These are phyloP conservation scores for Hypercompe scribonia DNA, from an alignment of 2,888 invertebrate species.

Conservation along the genomic window DNA sequence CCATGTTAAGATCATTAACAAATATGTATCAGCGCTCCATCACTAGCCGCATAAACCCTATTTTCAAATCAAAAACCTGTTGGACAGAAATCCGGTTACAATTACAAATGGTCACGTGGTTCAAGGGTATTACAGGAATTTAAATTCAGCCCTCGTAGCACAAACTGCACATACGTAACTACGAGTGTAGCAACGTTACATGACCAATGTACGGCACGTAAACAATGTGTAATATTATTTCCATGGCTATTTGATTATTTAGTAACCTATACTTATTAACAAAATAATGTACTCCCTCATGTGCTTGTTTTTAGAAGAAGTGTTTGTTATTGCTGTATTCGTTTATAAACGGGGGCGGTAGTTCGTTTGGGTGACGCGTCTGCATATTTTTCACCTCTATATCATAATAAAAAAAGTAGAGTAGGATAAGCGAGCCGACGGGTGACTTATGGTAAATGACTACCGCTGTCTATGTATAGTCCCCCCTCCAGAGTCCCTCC, in stretches of 20 bases:
- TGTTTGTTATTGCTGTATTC: too few relatives aligned
- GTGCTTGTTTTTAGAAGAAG: not conserved
- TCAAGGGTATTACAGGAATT: not conserved
- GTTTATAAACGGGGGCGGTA: too few relatives aligned
- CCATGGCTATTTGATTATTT: not conserved
- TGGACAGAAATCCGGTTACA: not conserved
- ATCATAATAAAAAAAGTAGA: too few relatives aligned
- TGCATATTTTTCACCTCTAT: too few relatives aligned
- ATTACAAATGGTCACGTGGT: not conserved
- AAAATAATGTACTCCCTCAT: not conserved
- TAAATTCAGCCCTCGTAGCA: not conserved
- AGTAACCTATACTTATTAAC: not conserved
- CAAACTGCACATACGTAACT: not conserved
- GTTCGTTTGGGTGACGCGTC: too few relatives aligned
- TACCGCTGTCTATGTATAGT: too few relatives aligned
- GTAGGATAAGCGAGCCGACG: too few relatives aligned
- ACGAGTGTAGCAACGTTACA: not conserved
- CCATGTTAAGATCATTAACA: too few relatives aligned
- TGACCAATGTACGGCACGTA: not conserved
- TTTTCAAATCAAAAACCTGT: not conserved
- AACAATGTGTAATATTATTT: not conserved
- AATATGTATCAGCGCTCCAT: not conserved
- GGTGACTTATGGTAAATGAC: too few relatives aligned
- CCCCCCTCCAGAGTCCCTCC: too few relatives aligned
- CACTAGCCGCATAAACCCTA: not conserved